phyloP scores from a whole-genome alignment of 2,797 vertebrate species.

The Myripristis murdjan region DNA sequence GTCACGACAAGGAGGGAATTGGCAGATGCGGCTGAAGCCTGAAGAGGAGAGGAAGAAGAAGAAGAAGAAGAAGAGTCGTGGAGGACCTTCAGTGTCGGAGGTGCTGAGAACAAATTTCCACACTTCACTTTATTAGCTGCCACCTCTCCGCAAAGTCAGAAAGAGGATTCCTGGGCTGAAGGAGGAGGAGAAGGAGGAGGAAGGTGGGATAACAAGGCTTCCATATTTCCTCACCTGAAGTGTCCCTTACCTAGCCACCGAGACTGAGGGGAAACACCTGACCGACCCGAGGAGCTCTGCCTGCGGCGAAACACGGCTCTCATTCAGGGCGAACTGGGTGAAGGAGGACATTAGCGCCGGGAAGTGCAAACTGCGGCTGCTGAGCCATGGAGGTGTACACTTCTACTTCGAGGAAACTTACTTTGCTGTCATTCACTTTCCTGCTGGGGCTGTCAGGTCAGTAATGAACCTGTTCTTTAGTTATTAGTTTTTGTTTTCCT shows the following conservation, averaged over 20 bases:
- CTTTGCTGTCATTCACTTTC: constrained; percentile 70
- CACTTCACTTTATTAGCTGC: constrained; percentile 30
- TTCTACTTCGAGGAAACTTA: constrained; percentile 81
- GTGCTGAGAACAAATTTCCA: neutral
- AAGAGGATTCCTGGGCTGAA: constrained; percentile 19
- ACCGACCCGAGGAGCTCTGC: constrained; percentile 50
- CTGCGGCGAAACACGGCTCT: constrained; percentile 39
- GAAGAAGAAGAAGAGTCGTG: constrained; percentile 26
- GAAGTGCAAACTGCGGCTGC: constrained; percentile 27
- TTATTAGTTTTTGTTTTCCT: neutral
- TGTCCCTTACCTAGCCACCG: constrained; percentile 36
- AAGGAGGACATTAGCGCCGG: constrained; percentile 31
- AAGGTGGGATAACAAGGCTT: constrained; percentile 9
- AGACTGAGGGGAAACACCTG: constrained; percentile 31
- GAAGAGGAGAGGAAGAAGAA: constrained; percentile 16
- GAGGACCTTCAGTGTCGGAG: constrained; percentile 25
- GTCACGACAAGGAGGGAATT: constrained; percentile 2
- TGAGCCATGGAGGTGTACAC: constrained; percentile 75
- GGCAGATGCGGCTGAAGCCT: constrained; percentile 20
- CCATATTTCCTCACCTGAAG: constrained; percentile 61
- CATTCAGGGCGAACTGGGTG: constrained; percentile 29
- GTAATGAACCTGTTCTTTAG: constrained; percentile 23
- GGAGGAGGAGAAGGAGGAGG: no score
- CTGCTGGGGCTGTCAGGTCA: constrained; percentile 81
- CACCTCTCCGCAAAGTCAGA: constrained; percentile 23